phyloP scores from a whole-genome alignment of 2,113 vertebrate species.

The Antechinus flavipes region DNA sequence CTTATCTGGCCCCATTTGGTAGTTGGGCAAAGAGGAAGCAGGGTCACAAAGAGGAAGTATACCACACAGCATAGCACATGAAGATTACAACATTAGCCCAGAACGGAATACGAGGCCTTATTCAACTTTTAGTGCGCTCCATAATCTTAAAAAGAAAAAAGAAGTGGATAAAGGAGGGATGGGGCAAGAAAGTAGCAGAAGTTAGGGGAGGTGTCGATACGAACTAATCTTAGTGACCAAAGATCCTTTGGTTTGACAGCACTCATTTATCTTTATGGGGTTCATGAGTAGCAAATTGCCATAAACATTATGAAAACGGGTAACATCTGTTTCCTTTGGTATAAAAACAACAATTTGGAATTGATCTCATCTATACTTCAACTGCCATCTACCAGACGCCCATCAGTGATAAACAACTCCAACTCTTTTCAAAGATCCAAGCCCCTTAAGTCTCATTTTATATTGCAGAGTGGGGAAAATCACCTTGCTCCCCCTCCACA shows the following conservation, averaged over 20 bases:
- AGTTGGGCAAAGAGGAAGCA: constrained; percentile 58
- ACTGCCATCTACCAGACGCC: constrained; percentile 41
- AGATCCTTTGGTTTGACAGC: constrained; percentile 8
- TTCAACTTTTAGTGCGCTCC: constrained; percentile 47
- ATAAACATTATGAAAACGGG: constrained; percentile 37
- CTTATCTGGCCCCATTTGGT: constrained; percentile 33
- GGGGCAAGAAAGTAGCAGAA: neutral
- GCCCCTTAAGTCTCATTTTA: neutral
- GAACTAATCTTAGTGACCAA: constrained; percentile 5
- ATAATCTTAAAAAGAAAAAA: neutral
- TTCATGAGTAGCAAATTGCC: constrained; percentile 34
- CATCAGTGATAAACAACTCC: constrained; percentile 41
- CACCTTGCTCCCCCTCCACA: neutral
- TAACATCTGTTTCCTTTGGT: constrained; percentile 62
- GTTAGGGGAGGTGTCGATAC: neutral
- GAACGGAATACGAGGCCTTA: constrained; percentile 6
- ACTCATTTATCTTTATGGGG: constrained; percentile 43
- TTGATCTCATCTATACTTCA: constrained; percentile 21
- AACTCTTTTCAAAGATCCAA: neutral
- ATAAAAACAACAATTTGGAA: constrained; percentile 47
- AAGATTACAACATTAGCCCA: constrained; percentile 43
- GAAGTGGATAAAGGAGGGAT: neutral
- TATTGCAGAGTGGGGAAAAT: neutral
- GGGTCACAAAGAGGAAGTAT: constrained; percentile 67
- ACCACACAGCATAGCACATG: constrained; percentile 2